These are phyloP conservation scores for Eupithecia subumbrata DNA, from an alignment of 2,888 invertebrate species.

Conservation along the genomic window DNA sequence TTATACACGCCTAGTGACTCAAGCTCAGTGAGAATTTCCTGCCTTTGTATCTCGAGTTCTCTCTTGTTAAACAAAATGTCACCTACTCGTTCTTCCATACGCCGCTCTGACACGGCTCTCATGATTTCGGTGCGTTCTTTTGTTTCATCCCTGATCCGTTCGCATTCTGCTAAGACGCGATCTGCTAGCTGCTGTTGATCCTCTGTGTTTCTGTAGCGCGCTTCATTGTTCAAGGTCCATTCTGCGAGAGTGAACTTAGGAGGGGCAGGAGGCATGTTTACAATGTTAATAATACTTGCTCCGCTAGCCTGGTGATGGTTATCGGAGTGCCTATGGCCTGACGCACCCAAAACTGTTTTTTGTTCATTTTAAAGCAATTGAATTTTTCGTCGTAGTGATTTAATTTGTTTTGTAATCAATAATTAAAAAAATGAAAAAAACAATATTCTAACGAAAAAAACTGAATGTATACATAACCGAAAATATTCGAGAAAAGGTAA, in stretches of 20 bases:
- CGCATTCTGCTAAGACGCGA: slow-evolving; percentile 86
- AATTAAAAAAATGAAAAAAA: no score
- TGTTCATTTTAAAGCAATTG: slow-evolving; percentile 55
- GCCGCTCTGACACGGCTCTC: slow-evolving; percentile 90
- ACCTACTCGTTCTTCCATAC: slow-evolving; percentile 90
- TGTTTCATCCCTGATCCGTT: slow-evolving; percentile 88
- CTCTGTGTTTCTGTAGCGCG: slow-evolving; percentile 88
- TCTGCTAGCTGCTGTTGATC: slow-evolving; percentile 94
- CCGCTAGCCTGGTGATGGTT: slow-evolving; percentile 70
- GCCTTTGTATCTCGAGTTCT: slow-evolving; percentile 90
- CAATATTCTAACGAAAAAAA: no score
- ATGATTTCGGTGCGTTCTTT: slow-evolving; percentile 88
- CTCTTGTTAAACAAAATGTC: slow-evolving; percentile 92
- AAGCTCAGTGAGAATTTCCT: slow-evolving; percentile 89
- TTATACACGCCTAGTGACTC: slow-evolving; percentile 91
- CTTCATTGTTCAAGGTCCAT: slow-evolving; percentile 89
- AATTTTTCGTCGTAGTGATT: no score
- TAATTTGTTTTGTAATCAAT: no score
- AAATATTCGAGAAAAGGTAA: no score
- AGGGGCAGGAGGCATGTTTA: slow-evolving; percentile 77
- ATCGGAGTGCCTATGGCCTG: slow-evolving; percentile 74
- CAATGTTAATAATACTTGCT: slow-evolving; percentile 74
- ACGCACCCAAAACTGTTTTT: slow-evolving; percentile 71
- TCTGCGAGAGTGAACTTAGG: slow-evolving; percentile 87
- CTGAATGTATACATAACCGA: no score